Base-by-base conservation (phyloP, 2,113 vertebrate species). In the Nasalis larvatus region DNA sequence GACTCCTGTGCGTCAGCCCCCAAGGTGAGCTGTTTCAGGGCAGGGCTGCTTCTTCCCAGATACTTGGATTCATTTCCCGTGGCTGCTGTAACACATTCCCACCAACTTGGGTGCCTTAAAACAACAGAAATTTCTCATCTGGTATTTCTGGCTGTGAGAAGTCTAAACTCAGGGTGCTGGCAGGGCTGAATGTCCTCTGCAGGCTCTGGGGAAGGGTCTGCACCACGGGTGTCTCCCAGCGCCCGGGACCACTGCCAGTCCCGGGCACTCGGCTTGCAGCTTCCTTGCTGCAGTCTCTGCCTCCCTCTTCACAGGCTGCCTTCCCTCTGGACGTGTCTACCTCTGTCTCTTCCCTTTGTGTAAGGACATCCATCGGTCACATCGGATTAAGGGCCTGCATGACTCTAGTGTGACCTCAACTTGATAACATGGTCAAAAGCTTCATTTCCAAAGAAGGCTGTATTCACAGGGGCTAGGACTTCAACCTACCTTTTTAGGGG, bases 331-430 rank as follows among this genome's bases (percentile, higher is more conserved):
- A 1, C 21, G 1, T 42, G 37, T 42, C 52, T 76, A 60, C 25
- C 32, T 49, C 42, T 49, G 30, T 42, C 27, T 52, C 21, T 32
- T 91, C n/a, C 49, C 45, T 71, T 40, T 58, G 12, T 37, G 4
- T 42, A 58, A 71, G 84, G 60, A 21, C 4, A 17, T 25, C 63
- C 4, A 8, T 25, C 52, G 10, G 20, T 56, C 52, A 6, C 8
- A 1, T 3, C 9, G 27, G 42, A n/a, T 12, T 32, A n/a, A 23
- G 18, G 27, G 2, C 71, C 37, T 32, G 4, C 12, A 9, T 4
- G 16, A 8, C 58, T 27, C 27, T 35, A 11, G 45, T 0, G 37
- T 20, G 12, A 30, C 23, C 66, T 96, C 56, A 18, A 40, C 25
- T n/a, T 12, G 20, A 66, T 63, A n/a, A 60, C n/a, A 47, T 37